Evolutionary conservation across 1,140 invertebrate species (phyloP).

Genomic region (Mercenaria mercenaria): DNA sequence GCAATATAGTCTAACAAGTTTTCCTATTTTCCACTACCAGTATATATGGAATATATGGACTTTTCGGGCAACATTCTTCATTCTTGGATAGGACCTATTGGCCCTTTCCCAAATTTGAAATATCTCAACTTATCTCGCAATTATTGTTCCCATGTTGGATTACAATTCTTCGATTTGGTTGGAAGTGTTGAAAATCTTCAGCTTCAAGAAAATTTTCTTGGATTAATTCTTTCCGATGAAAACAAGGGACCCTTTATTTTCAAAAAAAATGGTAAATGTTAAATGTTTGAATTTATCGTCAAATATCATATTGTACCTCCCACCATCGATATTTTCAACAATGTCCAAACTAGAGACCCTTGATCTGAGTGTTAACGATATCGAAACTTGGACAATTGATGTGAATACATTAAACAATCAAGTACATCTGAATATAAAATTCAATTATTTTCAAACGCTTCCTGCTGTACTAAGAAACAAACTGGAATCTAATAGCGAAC

Average conservation of each 20-base stretch:
- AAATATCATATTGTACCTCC: constrained; percentile 12
- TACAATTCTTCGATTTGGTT: not conserved
- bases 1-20: not conserved
- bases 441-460: constrained; percentile 3
- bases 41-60: not conserved
- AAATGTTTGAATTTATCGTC: constrained; percentile 47
- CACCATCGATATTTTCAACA: not conserved
- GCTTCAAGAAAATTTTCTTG: constrained; percentile 42
- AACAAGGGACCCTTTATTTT: not conserved
- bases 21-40: not conserved
- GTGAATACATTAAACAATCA: not conserved
- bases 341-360: constrained; percentile 6
- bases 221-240: not conserved
- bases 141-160: constrained; percentile 7
- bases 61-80: not conserved
- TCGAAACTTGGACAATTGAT: constrained; percentile 16
- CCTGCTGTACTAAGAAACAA: not conserved
- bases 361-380: constrained; percentile 44
- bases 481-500: not conserved
- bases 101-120: not conserved
- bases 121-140: constrained; percentile 25
- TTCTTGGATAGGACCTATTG: not conserved
- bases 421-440: not conserved
- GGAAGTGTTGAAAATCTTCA: constrained; percentile 26
- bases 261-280: not conserved